A percentile compares a stretch with the other conserved stretches of the same genome.
These are phyloP conservation scores for Schrankia costaestrigalis DNA, from an alignment of 2,888 invertebrate species.

Conservation along the genomic window DNA sequence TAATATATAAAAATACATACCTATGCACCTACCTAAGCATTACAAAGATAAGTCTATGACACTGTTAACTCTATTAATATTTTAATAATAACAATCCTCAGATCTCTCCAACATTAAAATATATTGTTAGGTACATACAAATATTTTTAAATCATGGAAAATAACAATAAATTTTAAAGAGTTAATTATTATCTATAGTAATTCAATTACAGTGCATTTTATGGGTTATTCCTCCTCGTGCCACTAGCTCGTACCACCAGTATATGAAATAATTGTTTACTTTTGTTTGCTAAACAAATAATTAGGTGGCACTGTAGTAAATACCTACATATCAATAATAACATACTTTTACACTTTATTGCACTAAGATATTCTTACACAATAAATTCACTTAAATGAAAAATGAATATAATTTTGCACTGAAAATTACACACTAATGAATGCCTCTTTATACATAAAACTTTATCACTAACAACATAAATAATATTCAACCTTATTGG, in stretches of 20 bases:
- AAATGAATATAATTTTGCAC: slow-evolving; percentile 29
- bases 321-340: no score
- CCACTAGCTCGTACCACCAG: no score
- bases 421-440: slow-evolving; percentile 25
- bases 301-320: no score
- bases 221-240: no score
- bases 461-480: slow-evolving; percentile 22
- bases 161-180: no score
- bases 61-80: slow-evolving; percentile 19
- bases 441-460: slow-evolving; percentile 17
- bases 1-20: no score
- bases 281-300: no score
- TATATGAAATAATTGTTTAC: background rate
- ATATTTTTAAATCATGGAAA: slow-evolving; percentile 17
- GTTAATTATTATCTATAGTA: no score
- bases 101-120: slow-evolving; percentile 20
- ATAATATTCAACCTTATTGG: slow-evolving; percentile 30
- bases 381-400: slow-evolving; percentile 21
- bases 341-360: no score
- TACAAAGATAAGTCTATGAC: slow-evolving; percentile 33
- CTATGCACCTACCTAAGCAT: slow-evolving; percentile 21
- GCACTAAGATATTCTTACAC: slow-evolving; percentile 41
- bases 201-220: no score
- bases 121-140: slow-evolving; percentile 16
- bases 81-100: slow-evolving; percentile 22